A percentile compares a stretch with the other conserved stretches of the same genome.
These are phyloP conservation scores for Leptestheria dahalacensis DNA, from an alignment of 1,140 invertebrate genomes.

Conservation along the genomic window DNA sequence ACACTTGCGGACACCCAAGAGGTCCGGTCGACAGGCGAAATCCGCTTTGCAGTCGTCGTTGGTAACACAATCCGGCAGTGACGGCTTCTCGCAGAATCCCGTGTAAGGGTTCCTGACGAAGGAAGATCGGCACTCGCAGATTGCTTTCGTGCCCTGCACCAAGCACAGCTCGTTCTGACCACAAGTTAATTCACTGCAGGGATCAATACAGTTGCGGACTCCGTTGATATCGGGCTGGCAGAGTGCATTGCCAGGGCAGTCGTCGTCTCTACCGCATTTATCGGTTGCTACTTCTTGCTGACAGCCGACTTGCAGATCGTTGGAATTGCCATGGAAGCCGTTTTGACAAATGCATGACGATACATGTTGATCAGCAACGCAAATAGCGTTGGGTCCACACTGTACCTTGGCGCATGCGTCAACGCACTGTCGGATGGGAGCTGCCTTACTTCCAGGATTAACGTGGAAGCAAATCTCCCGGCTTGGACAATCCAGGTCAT, in stretches of 20 bases:
- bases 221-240: conserved; percentile 35
- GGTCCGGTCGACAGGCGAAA: conserved; percentile 58
- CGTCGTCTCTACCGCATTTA: conserved; percentile 48
- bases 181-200: conserved; percentile 61
- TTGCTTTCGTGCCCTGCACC: conserved; percentile 44
- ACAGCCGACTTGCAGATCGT: conserved; percentile 42
- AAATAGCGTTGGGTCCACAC: conserved; percentile 66
- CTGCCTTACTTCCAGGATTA: background rate
- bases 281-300: conserved; percentile 34
- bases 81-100: conserved; percentile 65
- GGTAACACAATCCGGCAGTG: conserved; percentile 56
- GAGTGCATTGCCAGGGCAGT: conserved; percentile 47
- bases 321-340: conserved; percentile 58
- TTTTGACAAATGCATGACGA: conserved; percentile 70
- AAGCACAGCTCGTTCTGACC: conserved; percentile 63
- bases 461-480: conserved; percentile 67
- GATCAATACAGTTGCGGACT: conserved; percentile 48
- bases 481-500: conserved; percentile 60
- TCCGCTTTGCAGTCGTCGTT: conserved; percentile 52
- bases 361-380: conserved; percentile 60
- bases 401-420: conserved; percentile 52
- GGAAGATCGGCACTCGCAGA: conserved; percentile 56
- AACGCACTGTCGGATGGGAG: conserved; percentile 34
- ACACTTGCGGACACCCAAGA: conserved; percentile 71
- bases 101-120: conserved; percentile 66